A percentile compares a stretch with the other conserved stretches of the same genome.
Evolutionary conservation across 1,140 invertebrate species (phyloP).

Genomic region (Carposina sasakii): DNA sequence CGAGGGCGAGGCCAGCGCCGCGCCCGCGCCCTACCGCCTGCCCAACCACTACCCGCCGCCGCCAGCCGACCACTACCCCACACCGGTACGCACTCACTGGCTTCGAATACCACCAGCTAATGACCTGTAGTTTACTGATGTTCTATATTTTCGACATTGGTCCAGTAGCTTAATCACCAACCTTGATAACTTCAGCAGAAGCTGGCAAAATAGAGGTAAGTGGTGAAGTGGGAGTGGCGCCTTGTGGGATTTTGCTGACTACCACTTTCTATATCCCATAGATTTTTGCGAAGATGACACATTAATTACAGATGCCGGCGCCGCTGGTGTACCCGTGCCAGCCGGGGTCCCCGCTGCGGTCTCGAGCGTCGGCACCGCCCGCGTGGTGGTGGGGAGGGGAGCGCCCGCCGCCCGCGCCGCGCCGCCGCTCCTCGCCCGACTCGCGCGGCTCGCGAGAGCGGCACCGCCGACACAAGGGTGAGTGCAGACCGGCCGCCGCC

Average conservation of each 20-base stretch:
- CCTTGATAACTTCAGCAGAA: too few species aligned
- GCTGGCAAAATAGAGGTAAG: too few species aligned
- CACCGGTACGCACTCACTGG: too few species aligned
- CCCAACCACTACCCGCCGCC: conserved; percentile 35
- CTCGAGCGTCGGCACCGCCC: conserved; percentile 42
- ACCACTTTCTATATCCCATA: neutral
- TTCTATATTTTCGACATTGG: too few species aligned
- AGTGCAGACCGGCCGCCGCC: neutral
- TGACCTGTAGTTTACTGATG: too few species aligned
- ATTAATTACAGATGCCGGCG: conserved; percentile 19
- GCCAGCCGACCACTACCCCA: too few species aligned
- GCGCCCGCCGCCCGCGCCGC: conserved; percentile 17
- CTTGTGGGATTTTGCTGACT: too few species aligned
- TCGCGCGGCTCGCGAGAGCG: conserved; percentile 37
- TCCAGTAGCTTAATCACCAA: too few species aligned
- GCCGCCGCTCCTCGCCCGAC: conserved; percentile 44
- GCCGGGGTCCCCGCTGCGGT: conserved; percentile 31
- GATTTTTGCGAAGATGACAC: neutral
- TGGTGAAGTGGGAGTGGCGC: too few species aligned
- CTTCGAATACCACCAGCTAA: too few species aligned
- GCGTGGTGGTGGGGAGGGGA: conserved; percentile 48
- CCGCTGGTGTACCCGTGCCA: conserved; percentile 12
- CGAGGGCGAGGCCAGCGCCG: conserved; percentile 37
- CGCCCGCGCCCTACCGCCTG: conserved; percentile 32
- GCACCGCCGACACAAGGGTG: conserved; percentile 12